A percentile compares a stretch with the other conserved stretches of the same genome.
Evolutionary conservation across 2,888 invertebrate genomes (phyloP).

Genomic region (Gnatocerus cornutus): DNA sequence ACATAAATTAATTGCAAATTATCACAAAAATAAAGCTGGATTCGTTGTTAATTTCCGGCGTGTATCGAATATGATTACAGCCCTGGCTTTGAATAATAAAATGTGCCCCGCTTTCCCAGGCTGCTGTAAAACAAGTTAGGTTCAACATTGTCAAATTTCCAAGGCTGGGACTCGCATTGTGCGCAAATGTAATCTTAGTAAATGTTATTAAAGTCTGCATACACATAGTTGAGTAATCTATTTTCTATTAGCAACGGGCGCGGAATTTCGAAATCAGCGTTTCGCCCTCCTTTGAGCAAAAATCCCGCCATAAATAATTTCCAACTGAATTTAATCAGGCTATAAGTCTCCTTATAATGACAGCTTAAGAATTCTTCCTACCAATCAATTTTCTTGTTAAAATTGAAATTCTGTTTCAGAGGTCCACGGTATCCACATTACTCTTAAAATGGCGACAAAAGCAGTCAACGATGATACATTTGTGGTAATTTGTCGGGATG

Average conservation of each 20-base stretch:
- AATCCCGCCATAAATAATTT: constrained; percentile 24
- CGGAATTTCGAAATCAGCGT: neutral
- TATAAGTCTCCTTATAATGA: constrained; percentile 15
- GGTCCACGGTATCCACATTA: constrained; percentile 14
- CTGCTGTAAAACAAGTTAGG: too few relatives aligned
- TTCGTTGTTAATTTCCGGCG: too few relatives aligned
- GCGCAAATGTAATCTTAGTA: neutral
- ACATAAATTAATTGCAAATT: too few relatives aligned
- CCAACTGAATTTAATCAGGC: constrained; percentile 27
- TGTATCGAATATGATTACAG: too few relatives aligned
- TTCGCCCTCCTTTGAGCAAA: neutral
- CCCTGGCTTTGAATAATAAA: too few relatives aligned
- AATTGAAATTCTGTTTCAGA: constrained; percentile 35
- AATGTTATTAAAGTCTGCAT: neutral
- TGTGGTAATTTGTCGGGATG: constrained; percentile 49
- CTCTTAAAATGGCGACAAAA: constrained; percentile 26
- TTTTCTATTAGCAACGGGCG: neutral
- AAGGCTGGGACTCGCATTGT: neutral
- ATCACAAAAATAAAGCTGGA: too few relatives aligned
- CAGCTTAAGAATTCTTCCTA: constrained; percentile 9
- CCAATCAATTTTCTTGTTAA: neutral
- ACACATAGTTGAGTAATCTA: constrained; percentile 5
- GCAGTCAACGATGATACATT: constrained; percentile 42
- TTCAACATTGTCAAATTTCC: neutral
- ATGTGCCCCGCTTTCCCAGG: too few relatives aligned